Evolutionary conservation across 2,797 vertebrate species (phyloP), one percentile per base, ranked within the genome.

Genomic region (Luscinia megarhynchos): DNA sequence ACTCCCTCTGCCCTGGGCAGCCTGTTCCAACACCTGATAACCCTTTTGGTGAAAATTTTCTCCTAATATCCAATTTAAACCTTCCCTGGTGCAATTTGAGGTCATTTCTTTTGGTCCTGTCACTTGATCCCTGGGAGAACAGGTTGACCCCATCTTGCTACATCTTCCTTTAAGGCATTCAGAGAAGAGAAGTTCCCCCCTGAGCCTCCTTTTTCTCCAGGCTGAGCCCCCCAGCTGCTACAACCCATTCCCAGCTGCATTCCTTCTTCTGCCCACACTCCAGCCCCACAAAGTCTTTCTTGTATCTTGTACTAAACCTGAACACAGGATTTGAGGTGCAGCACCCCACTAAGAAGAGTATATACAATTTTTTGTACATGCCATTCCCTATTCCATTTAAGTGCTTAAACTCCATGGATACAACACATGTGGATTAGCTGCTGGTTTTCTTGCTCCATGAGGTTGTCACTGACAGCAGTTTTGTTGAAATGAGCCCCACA

Each of bases 181-280:
- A 63, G 0, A 43, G 27, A 55, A 19, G 9, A 22, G 2, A 29
- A 22, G 12, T 2, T 14, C 1, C 7, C 4, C 8, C 4, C 5
- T 1, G 2, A 58, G 24, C 5, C 66, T 72, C 53, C 26, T 90
- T 15, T 66, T 66, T 27, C 45, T 29, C 9, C 51, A 64, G 21
- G 34, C 30, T 66, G n/a, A 72, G 45, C n/a, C 4, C 3, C 3
- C 5, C 29, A 63, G n/a, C 45, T 69, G 41, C 55, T 70, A n/a
- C 73, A 84, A 26, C 4, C 6, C 34, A 45, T 34, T 23, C 43
- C 50, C 72, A 81, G 11, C 36, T 50, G 57, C 16, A 2, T 2
- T 32, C 12, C 34, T 15, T 48, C 32, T 14, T 22, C 26, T 29
- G 30, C 40, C 59, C 59, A 66, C 2, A 1, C 21, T 30, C n/a